These are phyloP conservation scores for Schrankia costaestrigalis DNA, from an alignment of 2,888 invertebrate genomes.

Conservation along the genomic window DNA sequence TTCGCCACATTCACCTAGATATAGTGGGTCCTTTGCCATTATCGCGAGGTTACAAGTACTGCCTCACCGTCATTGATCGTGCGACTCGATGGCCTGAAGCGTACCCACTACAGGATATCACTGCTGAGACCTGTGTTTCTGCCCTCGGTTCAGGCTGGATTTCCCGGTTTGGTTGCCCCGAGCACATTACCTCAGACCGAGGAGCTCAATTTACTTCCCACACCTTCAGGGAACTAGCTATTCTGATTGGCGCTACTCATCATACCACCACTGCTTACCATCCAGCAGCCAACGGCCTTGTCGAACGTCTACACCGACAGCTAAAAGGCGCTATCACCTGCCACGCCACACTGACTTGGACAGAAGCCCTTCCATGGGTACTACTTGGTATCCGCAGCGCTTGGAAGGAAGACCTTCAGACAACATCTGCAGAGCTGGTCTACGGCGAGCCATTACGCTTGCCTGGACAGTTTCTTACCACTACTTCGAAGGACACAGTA, in stretches of 20 bases:
- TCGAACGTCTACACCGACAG: constrained; percentile 51
- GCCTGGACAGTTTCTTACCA: too few relatives aligned
- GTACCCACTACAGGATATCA: too few relatives aligned
- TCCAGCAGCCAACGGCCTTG: not conserved
- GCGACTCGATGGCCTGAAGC: constrained; percentile 52
- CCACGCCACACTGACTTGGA: too few relatives aligned
- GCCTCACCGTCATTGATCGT: constrained; percentile 32
- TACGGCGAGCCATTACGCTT: too few relatives aligned
- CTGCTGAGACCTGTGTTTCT: constrained; percentile 44
- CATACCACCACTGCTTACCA: not conserved
- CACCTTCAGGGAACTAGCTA: not conserved
- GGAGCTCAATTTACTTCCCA: not conserved
- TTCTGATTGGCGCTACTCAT: not conserved
- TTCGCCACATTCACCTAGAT: constrained; percentile 40
- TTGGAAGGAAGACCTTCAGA: too few relatives aligned
- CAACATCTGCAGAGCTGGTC: too few relatives aligned
- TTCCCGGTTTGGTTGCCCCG: not conserved
- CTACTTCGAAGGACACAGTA: too few relatives aligned
- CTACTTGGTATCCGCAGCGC: too few relatives aligned
- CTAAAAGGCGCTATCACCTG: not conserved
- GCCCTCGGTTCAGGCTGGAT: constrained; percentile 41
- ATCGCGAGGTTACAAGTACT: constrained; percentile 22
- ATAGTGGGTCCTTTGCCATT: constrained; percentile 24
- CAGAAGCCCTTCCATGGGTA: too few relatives aligned
- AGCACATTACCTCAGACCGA: not conserved